phyloP scores from a whole-genome alignment of 2,797 vertebrate species.

The Rhynchonycteris naso region DNA sequence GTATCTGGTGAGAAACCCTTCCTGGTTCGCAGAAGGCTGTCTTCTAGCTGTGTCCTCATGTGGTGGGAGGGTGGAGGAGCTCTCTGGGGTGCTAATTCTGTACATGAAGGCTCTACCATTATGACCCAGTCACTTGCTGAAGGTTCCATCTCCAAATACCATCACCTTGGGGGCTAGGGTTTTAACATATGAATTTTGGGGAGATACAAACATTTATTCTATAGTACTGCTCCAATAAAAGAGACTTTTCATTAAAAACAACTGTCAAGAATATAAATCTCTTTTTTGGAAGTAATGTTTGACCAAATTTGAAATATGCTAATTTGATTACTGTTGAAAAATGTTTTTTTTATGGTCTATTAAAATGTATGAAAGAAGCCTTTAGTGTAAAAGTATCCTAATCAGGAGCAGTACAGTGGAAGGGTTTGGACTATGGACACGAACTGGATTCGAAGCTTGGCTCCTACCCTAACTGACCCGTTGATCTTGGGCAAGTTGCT shows the following conservation, averaged over 20 bases:
- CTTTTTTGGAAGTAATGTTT: background rate
- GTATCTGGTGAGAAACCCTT: background rate
- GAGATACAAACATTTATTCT: background rate
- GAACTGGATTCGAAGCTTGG: background rate
- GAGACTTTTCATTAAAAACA: background rate
- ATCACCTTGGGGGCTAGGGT: background rate
- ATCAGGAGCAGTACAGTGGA: background rate
- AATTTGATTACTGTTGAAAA: constrained; percentile 9
- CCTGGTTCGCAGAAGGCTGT: background rate
- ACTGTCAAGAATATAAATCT: background rate
- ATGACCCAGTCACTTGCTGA: background rate
- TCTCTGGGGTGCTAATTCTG: background rate
- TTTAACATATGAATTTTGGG: background rate
- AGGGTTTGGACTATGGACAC: background rate
- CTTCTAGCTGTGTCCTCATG: background rate
- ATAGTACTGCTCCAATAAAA: background rate
- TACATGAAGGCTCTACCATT: background rate
- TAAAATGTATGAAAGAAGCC: background rate
- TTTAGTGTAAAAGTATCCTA: background rate
- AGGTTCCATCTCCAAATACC: background rate
- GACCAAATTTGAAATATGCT: constrained; percentile 23
- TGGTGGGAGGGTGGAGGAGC: too few species aligned
- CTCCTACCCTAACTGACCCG: background rate
- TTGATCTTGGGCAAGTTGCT: background rate
- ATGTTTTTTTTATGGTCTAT: constrained; percentile 17